phyloP scores from a whole-genome alignment of 2,888 invertebrate species.

The Anaspis maculata region DNA sequence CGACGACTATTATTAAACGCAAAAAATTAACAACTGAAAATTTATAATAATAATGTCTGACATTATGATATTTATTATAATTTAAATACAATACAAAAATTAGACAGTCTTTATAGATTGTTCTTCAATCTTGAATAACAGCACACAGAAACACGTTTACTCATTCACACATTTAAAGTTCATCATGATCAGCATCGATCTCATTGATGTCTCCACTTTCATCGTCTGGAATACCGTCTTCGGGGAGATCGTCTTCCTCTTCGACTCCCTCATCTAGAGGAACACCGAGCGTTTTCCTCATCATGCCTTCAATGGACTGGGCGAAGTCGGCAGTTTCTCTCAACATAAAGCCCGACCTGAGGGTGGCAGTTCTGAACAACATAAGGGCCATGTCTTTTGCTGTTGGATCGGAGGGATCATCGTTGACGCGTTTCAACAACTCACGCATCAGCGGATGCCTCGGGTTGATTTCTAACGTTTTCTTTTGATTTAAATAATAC shows the following conservation, averaged over 20 bases:
- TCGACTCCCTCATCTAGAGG: slow-evolving; percentile 60
- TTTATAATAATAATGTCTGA: too few species aligned
- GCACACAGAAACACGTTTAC: slow-evolving; percentile 14
- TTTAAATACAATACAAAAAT: slow-evolving; percentile 22
- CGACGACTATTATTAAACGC: too few species aligned
- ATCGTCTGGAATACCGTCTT: slow-evolving; percentile 41
- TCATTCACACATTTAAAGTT: slow-evolving; percentile 47
- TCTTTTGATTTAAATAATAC: slow-evolving; percentile 89
- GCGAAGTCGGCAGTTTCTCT: slow-evolving; percentile 83
- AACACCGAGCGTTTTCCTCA: slow-evolving; percentile 72
- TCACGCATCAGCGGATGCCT: slow-evolving; percentile 93
- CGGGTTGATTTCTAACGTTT: slow-evolving; percentile 95
- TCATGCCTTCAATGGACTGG: slow-evolving; percentile 80
- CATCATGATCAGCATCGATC: slow-evolving; percentile 46
- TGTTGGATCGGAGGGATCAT: slow-evolving; percentile 66
- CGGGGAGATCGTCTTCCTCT: slow-evolving; percentile 38
- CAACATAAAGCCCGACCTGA: slow-evolving; percentile 90
- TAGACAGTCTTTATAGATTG: slow-evolving; percentile 22
- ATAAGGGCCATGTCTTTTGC: slow-evolving; percentile 80
- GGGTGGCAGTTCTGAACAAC: slow-evolving; percentile 87
- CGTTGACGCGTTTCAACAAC: slow-evolving; percentile 71
- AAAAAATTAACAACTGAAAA: too few species aligned
- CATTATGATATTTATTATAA: slow-evolving; percentile 10
- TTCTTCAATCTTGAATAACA: slow-evolving; percentile 16
- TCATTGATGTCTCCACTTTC: slow-evolving; percentile 36